A percentile compares a stretch with the other conserved stretches of the same genome.
These are phyloP conservation scores for Uropsilus gracilis DNA, from an alignment of 2,113 vertebrate genomes.

Conservation along the genomic window DNA sequence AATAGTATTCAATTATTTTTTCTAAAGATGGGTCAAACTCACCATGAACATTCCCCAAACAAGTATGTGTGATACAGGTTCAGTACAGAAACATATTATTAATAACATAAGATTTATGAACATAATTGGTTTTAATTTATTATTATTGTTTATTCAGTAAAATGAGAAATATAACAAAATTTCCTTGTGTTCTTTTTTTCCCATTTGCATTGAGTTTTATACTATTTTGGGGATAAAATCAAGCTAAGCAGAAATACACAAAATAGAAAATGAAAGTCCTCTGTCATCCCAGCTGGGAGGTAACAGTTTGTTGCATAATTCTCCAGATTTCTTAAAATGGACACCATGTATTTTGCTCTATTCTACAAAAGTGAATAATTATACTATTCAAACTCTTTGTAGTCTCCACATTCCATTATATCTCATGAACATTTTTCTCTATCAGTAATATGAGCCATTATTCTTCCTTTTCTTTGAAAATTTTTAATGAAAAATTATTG, in stretches of 20 bases:
- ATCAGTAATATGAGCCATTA: background rate
- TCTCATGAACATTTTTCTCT: background rate
- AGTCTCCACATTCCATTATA: constrained; percentile 5
- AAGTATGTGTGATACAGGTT: background rate
- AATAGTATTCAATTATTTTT: background rate
- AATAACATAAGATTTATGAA: background rate
- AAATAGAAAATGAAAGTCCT: constrained; percentile 55
- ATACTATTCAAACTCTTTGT: background rate
- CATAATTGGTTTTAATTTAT: background rate
- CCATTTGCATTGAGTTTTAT: background rate
- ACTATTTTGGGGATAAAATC: constrained; percentile 11
- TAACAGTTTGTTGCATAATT: constrained; percentile 22
- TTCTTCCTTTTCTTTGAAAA: constrained; percentile 33
- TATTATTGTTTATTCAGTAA: background rate
- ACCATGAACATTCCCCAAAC: background rate
- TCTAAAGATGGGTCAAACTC: background rate
- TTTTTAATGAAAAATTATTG: background rate
- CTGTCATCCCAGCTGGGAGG: constrained; percentile 46
- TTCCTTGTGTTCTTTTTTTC: background rate
- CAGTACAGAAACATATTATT: background rate
- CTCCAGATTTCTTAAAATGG: constrained; percentile 42
- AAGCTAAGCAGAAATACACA: constrained; percentile 55
- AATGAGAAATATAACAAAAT: background rate
- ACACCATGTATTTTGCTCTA: background rate
- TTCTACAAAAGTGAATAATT: constrained; percentile 57